phyloP scores from a whole-genome alignment of 2,113 vertebrate species.

The Vidua chalybeata region DNA sequence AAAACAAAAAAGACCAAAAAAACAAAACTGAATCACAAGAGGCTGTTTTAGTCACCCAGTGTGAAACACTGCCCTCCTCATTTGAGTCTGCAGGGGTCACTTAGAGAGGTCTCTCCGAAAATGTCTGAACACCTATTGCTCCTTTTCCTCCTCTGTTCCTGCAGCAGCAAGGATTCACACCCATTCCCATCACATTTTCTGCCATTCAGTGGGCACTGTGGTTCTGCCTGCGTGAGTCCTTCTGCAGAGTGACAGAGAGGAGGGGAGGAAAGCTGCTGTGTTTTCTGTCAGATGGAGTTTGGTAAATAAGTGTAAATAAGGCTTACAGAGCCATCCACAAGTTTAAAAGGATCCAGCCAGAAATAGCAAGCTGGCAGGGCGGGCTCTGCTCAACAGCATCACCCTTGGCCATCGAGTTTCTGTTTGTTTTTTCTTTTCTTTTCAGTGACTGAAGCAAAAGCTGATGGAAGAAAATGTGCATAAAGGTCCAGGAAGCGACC shows the following conservation, averaged over 20 bases:
- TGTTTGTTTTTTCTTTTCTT: not conserved
- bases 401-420: not conserved
- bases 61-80: not conserved
- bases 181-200: slow-evolving; percentile 46
- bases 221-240: not conserved
- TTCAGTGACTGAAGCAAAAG: not conserved
- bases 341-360: slow-evolving; percentile 44
- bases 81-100: not conserved
- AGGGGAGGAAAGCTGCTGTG: not conserved
- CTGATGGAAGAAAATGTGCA: not conserved
- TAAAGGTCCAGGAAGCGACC: slow-evolving; percentile 4
- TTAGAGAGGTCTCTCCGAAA: not conserved
- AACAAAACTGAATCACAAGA: not conserved
- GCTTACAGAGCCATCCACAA: slow-evolving; percentile 15
- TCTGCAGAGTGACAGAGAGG: accelerated
- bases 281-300: slow-evolving; percentile 53
- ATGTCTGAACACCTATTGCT: not conserved
- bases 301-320: slow-evolving; percentile 61
- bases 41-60: not conserved
- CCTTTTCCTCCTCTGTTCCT: not conserved
- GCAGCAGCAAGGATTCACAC: slow-evolving; percentile 42
- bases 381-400: not conserved
- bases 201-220: slow-evolving; percentile 4
- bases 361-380: slow-evolving; percentile 9
- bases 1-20: not conserved